A percentile compares a stretch with the other conserved stretches of the same genome.
Conservation (phyloP, 2,888 invertebrate genomes). For the Anorthoa munda region DNA sequence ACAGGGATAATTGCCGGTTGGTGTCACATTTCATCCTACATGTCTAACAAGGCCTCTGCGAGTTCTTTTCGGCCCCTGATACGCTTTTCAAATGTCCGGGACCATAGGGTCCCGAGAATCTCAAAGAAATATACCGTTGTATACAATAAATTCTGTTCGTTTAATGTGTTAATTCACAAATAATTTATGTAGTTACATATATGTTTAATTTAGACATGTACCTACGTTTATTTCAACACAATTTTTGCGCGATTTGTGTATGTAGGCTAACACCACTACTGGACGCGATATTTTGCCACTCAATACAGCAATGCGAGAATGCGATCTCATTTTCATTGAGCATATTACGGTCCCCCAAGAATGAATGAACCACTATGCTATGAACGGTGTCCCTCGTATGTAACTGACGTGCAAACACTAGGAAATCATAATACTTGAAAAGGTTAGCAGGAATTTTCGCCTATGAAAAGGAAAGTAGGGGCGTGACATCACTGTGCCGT, state of each 20-base stretch:
- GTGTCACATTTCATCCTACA: too few relatives aligned
- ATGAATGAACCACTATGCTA: constrained; percentile 69
- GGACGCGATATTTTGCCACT: constrained; percentile 16
- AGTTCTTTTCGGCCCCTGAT: too few relatives aligned
- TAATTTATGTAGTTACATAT: too few relatives aligned
- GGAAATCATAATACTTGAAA: constrained; percentile 73
- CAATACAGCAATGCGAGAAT: constrained; percentile 16
- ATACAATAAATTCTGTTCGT: too few relatives aligned
- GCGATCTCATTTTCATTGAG: constrained; percentile 47
- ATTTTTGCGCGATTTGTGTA: neutral
- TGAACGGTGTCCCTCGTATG: constrained; percentile 84
- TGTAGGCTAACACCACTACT: neutral
- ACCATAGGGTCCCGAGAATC: too few relatives aligned
- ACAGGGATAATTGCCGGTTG: too few relatives aligned
- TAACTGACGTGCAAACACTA: constrained; percentile 79
- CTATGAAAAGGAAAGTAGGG: constrained; percentile 50
- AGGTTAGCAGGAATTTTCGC: constrained; percentile 65
- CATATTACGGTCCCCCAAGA: constrained; percentile 14
- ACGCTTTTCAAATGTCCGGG: too few relatives aligned
- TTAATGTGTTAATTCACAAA: too few relatives aligned
- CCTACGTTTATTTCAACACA: constrained; percentile 1
- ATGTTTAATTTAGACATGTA: too few relatives aligned
- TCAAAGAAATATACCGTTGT: too few relatives aligned
- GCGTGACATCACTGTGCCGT: constrained; percentile 56
- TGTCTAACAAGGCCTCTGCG: too few relatives aligned